A percentile compares a stretch with the other conserved stretches of the same genome.
Evolutionary conservation across 2,888 invertebrate genomes (phyloP).

Genomic region (Alsophila aescularia): DNA sequence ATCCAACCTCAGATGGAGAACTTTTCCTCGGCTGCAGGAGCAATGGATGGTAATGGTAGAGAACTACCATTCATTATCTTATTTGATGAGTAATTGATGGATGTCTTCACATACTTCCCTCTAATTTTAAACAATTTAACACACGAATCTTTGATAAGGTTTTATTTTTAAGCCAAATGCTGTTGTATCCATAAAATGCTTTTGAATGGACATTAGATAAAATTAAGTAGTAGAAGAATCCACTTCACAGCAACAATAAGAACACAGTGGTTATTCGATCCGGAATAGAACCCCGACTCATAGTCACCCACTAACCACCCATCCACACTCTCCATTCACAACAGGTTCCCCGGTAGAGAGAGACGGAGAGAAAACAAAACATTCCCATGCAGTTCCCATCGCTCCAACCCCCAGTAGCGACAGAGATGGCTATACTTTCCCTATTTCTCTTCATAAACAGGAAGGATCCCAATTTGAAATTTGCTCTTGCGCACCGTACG

Average conservation of each 20-base stretch:
- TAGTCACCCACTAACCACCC: slow-evolving; percentile 44
- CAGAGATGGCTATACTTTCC: slow-evolving; percentile 52
- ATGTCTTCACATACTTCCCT: too few species aligned
- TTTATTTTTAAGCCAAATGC: too few species aligned
- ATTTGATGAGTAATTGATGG: too few species aligned
- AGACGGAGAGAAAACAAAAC: slow-evolving; percentile 81
- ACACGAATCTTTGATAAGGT: too few species aligned
- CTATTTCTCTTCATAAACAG: slow-evolving; percentile 51
- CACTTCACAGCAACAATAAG: not conserved
- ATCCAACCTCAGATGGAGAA: too few species aligned
- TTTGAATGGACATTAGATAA: too few species aligned
- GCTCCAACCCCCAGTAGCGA: slow-evolving; percentile 44
- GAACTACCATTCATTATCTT: too few species aligned
- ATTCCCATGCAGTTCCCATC: slow-evolving; percentile 82
- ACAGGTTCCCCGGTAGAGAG: slow-evolving; percentile 69
- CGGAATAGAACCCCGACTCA: slow-evolving; percentile 60
- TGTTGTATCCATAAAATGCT: too few species aligned
- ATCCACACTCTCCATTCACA: slow-evolving; percentile 60
- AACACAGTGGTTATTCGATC: not conserved
- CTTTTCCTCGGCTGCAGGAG: too few species aligned
- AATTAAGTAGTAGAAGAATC: too few species aligned
- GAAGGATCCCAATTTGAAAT: slow-evolving; percentile 71
- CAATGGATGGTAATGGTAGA: too few species aligned
- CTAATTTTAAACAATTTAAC: too few species aligned
- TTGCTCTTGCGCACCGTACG: slow-evolving; percentile 55